Conservation (phyloP, 1,140 invertebrate genomes). For the Charaxes varanes region DNA sequence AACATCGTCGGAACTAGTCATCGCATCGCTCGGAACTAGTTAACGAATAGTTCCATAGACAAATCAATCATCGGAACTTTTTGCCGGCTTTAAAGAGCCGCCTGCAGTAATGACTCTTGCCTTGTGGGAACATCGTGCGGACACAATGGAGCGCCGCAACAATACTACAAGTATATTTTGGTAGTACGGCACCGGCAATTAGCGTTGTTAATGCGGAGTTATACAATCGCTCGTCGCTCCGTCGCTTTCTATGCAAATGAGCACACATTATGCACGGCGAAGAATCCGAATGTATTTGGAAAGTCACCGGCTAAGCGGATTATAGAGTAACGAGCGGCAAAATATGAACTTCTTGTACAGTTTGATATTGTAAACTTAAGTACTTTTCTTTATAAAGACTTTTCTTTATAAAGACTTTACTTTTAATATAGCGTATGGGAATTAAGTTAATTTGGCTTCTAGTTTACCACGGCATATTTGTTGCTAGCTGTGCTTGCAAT, state of each 20-base stretch:
- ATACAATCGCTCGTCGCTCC: slow-evolving; percentile 21
- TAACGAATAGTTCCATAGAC: slow-evolving; percentile 42
- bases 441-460: no score
- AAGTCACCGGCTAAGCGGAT: slow-evolving; percentile 3
- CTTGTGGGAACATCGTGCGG: slow-evolving; percentile 30
- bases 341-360: no score
- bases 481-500: no score
- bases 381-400: no score
- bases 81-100: slow-evolving; percentile 50
- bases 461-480: no score
- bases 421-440: no score
- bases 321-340: no score
- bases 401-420: no score
- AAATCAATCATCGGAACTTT: slow-evolving; percentile 50
- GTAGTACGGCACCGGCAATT: slow-evolving; percentile 45
- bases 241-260: slow-evolving; percentile 17
- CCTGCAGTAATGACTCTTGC: slow-evolving; percentile 39
- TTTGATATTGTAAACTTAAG: no score
- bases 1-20: no score
- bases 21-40: no score
- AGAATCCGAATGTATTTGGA: slow-evolving; percentile 6
- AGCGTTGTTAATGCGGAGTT: slow-evolving; percentile 42
- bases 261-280: slow-evolving; percentile 4
- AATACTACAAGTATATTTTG: slow-evolving; percentile 47
- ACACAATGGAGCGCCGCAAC: slow-evolving; percentile 43